A percentile compares a stretch with the other conserved stretches of the same genome.
Conservation (phyloP, 2,888 invertebrate genomes). For the Hesperia comma region DNA sequence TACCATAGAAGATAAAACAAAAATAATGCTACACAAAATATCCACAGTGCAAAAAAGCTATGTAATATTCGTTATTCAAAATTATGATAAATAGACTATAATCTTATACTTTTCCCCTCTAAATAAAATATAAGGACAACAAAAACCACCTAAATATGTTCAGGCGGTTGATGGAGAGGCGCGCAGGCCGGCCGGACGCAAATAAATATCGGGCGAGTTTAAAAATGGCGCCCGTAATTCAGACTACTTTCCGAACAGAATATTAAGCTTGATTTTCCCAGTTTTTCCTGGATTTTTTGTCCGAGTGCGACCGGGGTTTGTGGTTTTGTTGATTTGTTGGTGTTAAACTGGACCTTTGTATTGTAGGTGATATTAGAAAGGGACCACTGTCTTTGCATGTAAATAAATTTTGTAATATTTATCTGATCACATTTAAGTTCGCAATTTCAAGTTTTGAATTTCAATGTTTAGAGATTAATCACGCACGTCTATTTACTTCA, state of each 20-base stretch:
- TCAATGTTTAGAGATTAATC: too few species aligned
- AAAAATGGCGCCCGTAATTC: slow-evolving; percentile 55
- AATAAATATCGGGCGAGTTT: slow-evolving; percentile 60
- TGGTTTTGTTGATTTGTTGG: slow-evolving; percentile 3
- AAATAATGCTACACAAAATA: too few species aligned
- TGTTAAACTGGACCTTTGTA: not conserved
- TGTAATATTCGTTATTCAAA: not conserved
- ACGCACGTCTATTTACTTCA: too few species aligned
- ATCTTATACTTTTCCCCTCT: not conserved
- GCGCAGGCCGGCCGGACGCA: slow-evolving; percentile 44
- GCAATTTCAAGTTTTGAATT: too few species aligned
- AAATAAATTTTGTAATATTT: too few species aligned
- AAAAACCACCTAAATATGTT: slow-evolving; percentile 25
- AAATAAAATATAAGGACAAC: not conserved
- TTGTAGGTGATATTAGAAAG: not conserved
- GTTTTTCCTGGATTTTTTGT: slow-evolving; percentile 12
- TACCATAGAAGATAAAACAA: too few species aligned
- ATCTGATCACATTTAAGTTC: too few species aligned
- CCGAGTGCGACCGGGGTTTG: slow-evolving; percentile 2
- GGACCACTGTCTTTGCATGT: not conserved
- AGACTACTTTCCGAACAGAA: slow-evolving; percentile 39
- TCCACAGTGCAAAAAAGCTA: not conserved
- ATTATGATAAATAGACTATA: not conserved
- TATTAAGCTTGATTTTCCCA: slow-evolving; percentile 23
- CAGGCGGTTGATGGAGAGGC: slow-evolving; percentile 49